phyloP scores from a whole-genome alignment of 2,888 invertebrate species.

The Drosophila diplacantha region DNA sequence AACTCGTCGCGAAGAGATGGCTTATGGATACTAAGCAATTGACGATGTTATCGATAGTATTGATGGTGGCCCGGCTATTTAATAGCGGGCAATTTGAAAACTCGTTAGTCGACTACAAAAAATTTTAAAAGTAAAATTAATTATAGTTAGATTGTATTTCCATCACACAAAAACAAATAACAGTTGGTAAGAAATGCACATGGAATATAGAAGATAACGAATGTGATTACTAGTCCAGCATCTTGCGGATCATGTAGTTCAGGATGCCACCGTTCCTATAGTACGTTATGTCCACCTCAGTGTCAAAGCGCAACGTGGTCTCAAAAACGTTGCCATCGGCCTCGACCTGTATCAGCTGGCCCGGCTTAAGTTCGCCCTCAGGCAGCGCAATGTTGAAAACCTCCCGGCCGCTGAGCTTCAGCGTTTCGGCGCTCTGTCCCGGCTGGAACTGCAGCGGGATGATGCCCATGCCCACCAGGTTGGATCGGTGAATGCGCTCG shows the following conservation, averaged over 20 bases:
- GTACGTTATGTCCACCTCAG: constrained; percentile 97
- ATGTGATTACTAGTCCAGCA: constrained; percentile 78
- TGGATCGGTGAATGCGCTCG: constrained; percentile 97
- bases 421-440: constrained; percentile 87
- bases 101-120: no score
- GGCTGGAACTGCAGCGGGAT: constrained; percentile 93
- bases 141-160: constrained; percentile 12
- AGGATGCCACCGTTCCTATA: constrained; percentile 96
- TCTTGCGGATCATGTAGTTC: constrained; percentile 97
- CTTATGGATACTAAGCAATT: no score
- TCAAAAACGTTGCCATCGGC: constrained; percentile 85
- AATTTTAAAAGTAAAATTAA: not conserved
- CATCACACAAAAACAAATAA: constrained; percentile 12
- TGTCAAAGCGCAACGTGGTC: constrained; percentile 93
- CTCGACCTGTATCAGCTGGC: constrained; percentile 86
- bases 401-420: constrained; percentile 91
- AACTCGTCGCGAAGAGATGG: no score
- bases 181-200: constrained; percentile 49
- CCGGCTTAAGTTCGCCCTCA: constrained; percentile 82
- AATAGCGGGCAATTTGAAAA: not conserved
- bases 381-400: constrained; percentile 86
- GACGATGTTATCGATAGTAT: no score
- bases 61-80: not conserved
- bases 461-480: constrained; percentile 98
- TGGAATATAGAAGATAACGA: constrained; percentile 50